A percentile compares a stretch with the other conserved stretches of the same genome.
phyloP scores from a whole-genome alignment of 1,140 invertebrate genomes.

The Andrena cerasifolii region DNA sequence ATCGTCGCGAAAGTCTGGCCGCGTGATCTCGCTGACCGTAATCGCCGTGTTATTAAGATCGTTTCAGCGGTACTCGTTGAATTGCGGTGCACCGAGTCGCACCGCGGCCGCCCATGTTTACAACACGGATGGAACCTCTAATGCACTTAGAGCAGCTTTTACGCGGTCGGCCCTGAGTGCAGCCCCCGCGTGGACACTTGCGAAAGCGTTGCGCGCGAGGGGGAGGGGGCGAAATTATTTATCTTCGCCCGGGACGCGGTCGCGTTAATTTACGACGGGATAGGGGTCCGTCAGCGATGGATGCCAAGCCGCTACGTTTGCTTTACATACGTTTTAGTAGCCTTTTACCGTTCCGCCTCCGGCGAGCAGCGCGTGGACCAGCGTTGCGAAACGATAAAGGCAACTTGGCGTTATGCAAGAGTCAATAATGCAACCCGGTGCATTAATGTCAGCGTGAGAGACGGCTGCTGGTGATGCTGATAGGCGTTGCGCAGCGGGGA shows the following conservation, averaged over 20 bases:
- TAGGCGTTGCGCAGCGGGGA: too few species aligned
- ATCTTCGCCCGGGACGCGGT: constrained; percentile 6
- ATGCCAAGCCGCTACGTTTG: background rate
- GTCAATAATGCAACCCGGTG: background rate
- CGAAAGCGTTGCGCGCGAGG: background rate
- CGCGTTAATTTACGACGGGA: constrained; percentile 20
- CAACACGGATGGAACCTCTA: constrained; percentile 55
- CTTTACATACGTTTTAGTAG: background rate
- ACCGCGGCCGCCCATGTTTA: constrained; percentile 42
- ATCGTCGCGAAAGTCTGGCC: background rate
- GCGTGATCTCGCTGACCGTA: background rate
- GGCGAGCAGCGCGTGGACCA: background rate
- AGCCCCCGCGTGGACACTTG: constrained; percentile 20
- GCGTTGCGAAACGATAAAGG: background rate
- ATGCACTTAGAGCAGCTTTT: constrained; percentile 57
- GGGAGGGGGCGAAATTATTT: constrained; percentile 48
- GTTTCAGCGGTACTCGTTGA: constrained; percentile 8
- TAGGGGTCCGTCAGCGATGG: background rate
- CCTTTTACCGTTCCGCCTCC: background rate
- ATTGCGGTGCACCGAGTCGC: constrained; percentile 9
- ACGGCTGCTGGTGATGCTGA: too few species aligned
- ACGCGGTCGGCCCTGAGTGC: constrained; percentile 41
- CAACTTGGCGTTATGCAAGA: background rate
- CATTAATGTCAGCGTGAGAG: too few species aligned
- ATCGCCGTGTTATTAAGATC: constrained; percentile 39